Percentiles rank a stretch among this genome's conserved stretches.
Evolutionary conservation across 2,888 invertebrate genomes (phyloP).

Genomic region (Melanargia galathea): DNA sequence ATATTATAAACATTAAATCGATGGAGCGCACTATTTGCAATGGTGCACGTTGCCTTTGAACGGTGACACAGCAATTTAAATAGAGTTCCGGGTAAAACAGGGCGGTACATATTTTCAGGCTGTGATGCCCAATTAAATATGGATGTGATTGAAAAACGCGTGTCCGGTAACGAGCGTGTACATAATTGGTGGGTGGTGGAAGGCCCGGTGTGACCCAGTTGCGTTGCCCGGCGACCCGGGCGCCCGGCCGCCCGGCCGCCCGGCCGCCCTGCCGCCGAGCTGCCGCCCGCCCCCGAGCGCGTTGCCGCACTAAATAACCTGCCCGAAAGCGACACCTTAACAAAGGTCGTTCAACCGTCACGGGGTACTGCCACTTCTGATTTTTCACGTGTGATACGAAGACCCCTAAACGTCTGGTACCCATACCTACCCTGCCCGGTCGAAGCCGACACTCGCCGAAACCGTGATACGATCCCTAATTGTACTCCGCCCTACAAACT

Average conservation of each 20-base stretch:
- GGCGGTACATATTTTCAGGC: conserved; percentile 77
- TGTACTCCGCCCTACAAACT: neutral
- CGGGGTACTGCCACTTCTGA: conserved; percentile 57
- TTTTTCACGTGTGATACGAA: conserved; percentile 53
- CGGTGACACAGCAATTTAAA: conserved; percentile 43
- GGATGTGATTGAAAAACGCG: conserved; percentile 83
- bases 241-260: conserved; percentile 51
- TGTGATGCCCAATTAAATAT: conserved; percentile 82
- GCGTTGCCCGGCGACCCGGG: conserved; percentile 78
- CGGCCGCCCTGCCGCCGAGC: conserved; percentile 48
- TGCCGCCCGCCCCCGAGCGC: conserved; percentile 48
- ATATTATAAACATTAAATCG: conserved; percentile 25
- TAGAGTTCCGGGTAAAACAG: conserved; percentile 68
- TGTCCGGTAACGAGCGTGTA: conserved; percentile 83
- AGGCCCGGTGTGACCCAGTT: conserved; percentile 80
- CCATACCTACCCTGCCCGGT: neutral
- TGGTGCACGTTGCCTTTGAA: conserved; percentile 36
- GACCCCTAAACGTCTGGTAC: conserved; percentile 29
- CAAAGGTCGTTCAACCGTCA: conserved; percentile 81
- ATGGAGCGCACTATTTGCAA: conserved; percentile 29
- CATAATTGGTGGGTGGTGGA: conserved; percentile 79
- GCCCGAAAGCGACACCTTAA: conserved; percentile 81
- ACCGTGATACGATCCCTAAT: neutral
- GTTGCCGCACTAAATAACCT: conserved; percentile 75
- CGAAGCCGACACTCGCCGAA: neutral